Evolutionary conservation across 2,888 invertebrate species (phyloP), one percentile per base, ranked within the genome.

Genomic region (Seladonia tumulorum): DNA sequence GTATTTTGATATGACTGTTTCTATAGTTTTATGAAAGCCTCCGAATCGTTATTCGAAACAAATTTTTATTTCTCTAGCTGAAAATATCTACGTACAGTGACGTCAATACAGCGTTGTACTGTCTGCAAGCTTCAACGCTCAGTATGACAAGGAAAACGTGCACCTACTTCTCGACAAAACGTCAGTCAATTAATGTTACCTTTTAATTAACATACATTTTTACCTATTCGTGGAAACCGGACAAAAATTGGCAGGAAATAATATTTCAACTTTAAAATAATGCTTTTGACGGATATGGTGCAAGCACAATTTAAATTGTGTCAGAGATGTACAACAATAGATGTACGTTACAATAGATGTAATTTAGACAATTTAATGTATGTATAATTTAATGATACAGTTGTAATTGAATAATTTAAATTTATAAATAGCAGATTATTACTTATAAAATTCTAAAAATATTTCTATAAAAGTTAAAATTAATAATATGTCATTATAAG

Each of bases 201-300:
- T n/a, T 57, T 57, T 57, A n/a, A 57, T 57, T 57, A 57, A n/a
- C 57, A 57, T n/a, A n/a, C 12, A 57, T n/a, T n/a, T 57, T n/a
- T 57, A 1, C 10, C 1, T 57, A 10, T 53, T 53, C n/a, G 22
- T n/a, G n/a, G 57, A 12, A 57, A n/a, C 57, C 8, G n/a, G 57
- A n/a, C 57, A 1, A 4, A 57, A n/a, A 57, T 57, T 57, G 57
- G 4, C 57, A n/a, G 10, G 4, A n/a, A 22, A 10, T n/a, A n/a
- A n/a, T n/a, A 57, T 57, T 57, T n/a, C n/a, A 57, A 57, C 12
- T 12, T 57, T 8, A 12, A 57, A n/a, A 57, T 57, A 57, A 57
- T 10, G 57, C 57, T 57, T 57, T 57, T n/a, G 57, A 10, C 12
- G n/a, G n/a, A 57, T 12, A n/a, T 8, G 10, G n/a, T n/a, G 22